These are phyloP conservation scores for Homarus gammarus DNA, from an alignment of 2,888 invertebrate species.

Conservation along the genomic window DNA sequence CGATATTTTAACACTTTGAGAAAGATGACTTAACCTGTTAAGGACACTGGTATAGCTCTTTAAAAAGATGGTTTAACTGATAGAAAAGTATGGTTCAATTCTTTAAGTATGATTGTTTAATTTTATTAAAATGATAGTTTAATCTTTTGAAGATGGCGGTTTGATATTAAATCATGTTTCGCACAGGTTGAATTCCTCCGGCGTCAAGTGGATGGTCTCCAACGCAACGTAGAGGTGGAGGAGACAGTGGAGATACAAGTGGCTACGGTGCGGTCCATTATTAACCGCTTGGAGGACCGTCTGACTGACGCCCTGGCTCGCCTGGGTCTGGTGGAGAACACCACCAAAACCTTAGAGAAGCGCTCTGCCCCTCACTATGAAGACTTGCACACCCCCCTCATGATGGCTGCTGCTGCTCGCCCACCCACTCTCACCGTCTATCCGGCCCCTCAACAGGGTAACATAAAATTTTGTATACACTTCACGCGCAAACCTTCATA, in stretches of 20 bases:
- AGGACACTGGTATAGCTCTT: no score
- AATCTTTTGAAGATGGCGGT: no score
- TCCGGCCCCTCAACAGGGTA: constrained; percentile 24
- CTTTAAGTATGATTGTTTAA: no score
- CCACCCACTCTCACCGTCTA: constrained; percentile 63
- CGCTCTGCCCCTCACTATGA: constrained; percentile 37
- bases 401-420: constrained; percentile 22
- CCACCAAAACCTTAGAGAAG: constrained; percentile 56
- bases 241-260: constrained; percentile 34
- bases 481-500: not conserved
- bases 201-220: constrained; percentile 48
- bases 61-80: no score
- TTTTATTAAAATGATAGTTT: no score
- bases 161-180: not conserved
- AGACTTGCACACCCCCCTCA: not conserved
- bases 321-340: constrained; percentile 58
- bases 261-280: constrained; percentile 25
- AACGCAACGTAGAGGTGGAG: constrained; percentile 18
- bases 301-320: constrained; percentile 52
- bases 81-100: no score
- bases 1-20: no score
- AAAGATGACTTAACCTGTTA: no score
- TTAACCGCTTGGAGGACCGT: constrained; percentile 52
- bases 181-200: constrained; percentile 71
- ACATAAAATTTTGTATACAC: no score